phyloP scores from a whole-genome alignment of 1,140 invertebrate genomes.

The Bradysia coprophila region DNA sequence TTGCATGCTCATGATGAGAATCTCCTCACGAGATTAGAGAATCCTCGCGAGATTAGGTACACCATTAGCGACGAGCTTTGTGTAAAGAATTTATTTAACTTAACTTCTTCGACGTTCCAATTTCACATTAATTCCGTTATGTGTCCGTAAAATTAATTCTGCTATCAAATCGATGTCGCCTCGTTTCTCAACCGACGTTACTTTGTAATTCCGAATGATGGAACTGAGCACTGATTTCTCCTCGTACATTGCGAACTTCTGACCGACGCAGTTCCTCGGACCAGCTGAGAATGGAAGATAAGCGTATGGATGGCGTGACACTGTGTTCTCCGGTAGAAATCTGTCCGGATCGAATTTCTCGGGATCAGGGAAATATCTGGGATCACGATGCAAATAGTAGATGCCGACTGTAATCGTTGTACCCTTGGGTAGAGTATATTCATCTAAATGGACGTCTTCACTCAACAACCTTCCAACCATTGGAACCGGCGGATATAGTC shows the following conservation, averaged over 20 bases:
- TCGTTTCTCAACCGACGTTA: slow-evolving; percentile 32
- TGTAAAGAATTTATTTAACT: too few species aligned
- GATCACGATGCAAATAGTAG: slow-evolving; percentile 37
- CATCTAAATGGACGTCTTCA: slow-evolving; percentile 26
- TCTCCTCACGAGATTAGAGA: too few species aligned
- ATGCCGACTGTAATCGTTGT: slow-evolving; percentile 25
- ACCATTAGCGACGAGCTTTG: too few species aligned
- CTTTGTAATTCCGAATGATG: slow-evolving; percentile 41
- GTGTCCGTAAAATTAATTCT: slow-evolving; percentile 36
- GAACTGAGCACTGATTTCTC: slow-evolving; percentile 46
- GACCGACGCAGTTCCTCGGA: too few species aligned
- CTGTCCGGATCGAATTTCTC: background rate
- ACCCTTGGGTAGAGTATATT: slow-evolving; percentile 24
- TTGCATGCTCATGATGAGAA: too few species aligned
- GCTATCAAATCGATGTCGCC: slow-evolving; percentile 30
- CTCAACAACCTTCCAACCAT: slow-evolving; percentile 33
- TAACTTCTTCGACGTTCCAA: too few species aligned
- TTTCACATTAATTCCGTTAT: slow-evolving; percentile 29
- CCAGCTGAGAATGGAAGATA: slow-evolving; percentile 30
- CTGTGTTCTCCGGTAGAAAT: background rate
- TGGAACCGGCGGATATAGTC: slow-evolving; percentile 48
- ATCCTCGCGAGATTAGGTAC: too few species aligned
- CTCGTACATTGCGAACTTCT: slow-evolving; percentile 61
- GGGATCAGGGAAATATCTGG: slow-evolving; percentile 5
- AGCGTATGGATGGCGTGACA: background rate